A percentile compares a stretch with the other conserved stretches of the same genome.
Evolutionary conservation across 2,888 invertebrate species (phyloP).

Genomic region (Callimorpha dominula): DNA sequence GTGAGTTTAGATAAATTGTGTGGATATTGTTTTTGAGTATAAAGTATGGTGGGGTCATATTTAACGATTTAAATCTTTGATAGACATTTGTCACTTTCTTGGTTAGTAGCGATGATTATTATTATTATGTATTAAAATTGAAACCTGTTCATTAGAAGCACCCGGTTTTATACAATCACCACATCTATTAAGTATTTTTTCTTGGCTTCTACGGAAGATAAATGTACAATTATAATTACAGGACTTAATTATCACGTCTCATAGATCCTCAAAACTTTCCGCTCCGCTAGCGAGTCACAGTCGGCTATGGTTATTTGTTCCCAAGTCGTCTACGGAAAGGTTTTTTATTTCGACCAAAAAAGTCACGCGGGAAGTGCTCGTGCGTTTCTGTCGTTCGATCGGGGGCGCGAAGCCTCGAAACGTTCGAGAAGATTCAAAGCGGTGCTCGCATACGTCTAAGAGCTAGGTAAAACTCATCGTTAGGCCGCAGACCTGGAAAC

Average conservation of each 20-base stretch:
- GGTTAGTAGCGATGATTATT: slow-evolving; percentile 55
- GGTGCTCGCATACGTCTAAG: slow-evolving; percentile 41
- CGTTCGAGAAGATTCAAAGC: slow-evolving; percentile 29
- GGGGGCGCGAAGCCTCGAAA: slow-evolving; percentile 31
- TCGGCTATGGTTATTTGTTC: not conserved
- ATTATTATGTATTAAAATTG: slow-evolving; percentile 60
- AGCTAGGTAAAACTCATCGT: slow-evolving; percentile 35
- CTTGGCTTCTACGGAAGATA: slow-evolving; percentile 39
- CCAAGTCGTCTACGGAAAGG: not conserved
- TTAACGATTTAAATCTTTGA: not conserved
- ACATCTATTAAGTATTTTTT: slow-evolving; percentile 40
- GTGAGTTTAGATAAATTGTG: not conserved
- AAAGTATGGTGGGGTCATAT: not conserved
- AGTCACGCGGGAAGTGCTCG: not conserved
- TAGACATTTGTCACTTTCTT: slow-evolving; percentile 60
- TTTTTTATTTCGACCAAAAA: not conserved
- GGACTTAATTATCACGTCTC: slow-evolving; percentile 24
- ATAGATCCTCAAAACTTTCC: slow-evolving; percentile 23
- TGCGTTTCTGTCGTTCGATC: not conserved
- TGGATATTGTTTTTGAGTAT: not conserved
- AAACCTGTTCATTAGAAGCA: slow-evolving; percentile 62
- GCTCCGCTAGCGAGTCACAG: slow-evolving; percentile 7
- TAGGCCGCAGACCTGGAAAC: slow-evolving; percentile 56
- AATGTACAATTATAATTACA: slow-evolving; percentile 42
- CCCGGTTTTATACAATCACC: slow-evolving; percentile 57